These are phyloP conservation scores for Hepsetus odoe DNA, from an alignment of 2,113 vertebrate genomes.

Conservation along the genomic window DNA sequence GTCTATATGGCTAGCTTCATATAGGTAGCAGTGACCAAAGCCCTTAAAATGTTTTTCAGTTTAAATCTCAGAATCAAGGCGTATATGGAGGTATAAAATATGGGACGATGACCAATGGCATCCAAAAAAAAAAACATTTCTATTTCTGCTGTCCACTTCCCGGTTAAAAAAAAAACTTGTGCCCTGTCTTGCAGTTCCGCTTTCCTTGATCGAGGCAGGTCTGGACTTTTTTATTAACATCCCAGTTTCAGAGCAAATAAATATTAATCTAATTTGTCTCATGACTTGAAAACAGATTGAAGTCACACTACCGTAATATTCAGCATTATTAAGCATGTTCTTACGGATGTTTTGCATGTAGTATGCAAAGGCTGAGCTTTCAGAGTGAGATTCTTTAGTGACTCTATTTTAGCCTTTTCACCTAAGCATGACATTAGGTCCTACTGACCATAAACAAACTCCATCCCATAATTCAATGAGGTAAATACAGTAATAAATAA, in stretches of 20 bases:
- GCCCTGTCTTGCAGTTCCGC: too few species aligned
- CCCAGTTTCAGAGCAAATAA: too few species aligned
- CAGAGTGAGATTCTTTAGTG: background rate
- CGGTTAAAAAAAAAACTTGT: too few species aligned
- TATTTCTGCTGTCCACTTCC: too few species aligned
- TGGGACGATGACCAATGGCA: too few species aligned
- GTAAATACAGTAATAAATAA: background rate
- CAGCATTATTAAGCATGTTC: slow-evolving; percentile 6
- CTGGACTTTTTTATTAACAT: too few species aligned
- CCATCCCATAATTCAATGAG: background rate
- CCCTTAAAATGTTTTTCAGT: slow-evolving; percentile 7
- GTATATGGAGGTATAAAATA: slow-evolving; percentile 11
- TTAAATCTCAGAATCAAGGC: slow-evolving; percentile 1
- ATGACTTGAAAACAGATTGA: background rate
- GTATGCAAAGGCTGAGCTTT: slow-evolving; percentile 4
- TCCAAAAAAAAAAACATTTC: too few species aligned
- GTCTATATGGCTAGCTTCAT: background rate
- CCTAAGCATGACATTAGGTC: background rate
- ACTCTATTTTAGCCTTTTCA: slow-evolving; percentile 19
- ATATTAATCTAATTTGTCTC: too few species aligned
- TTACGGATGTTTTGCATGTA: slow-evolving; percentile 14
- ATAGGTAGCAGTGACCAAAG: background rate
- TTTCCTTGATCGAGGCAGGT: too few species aligned
- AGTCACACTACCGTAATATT: background rate
- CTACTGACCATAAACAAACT: background rate